A percentile compares a stretch with the other conserved stretches of the same genome.
phyloP scores from a whole-genome alignment of 2,797 vertebrate genomes.

The Strix occidentalis region DNA sequence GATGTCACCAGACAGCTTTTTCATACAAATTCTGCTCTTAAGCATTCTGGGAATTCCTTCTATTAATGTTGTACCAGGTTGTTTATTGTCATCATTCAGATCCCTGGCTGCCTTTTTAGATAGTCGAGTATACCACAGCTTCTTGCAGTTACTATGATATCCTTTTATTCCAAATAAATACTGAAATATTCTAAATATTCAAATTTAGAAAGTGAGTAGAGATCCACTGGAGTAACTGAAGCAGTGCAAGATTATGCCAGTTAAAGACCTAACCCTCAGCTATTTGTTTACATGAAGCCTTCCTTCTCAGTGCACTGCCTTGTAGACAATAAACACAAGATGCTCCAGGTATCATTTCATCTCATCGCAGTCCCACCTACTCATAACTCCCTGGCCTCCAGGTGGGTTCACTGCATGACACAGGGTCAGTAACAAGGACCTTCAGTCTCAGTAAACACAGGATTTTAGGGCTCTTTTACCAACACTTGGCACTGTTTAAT shows the following conservation, averaged over 20 bases:
- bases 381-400: neutral
- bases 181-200: neutral
- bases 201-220: neutral
- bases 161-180: neutral
- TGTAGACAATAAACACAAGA: neutral
- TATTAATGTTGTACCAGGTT: accelerated
- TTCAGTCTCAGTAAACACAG: neutral
- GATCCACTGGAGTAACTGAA: neutral
- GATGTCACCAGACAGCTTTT: neutral
- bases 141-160: accelerated
- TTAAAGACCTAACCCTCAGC: neutral
- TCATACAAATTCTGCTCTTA: neutral
- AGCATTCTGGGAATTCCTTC: neutral
- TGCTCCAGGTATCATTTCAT: neutral
- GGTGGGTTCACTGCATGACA: neutral
- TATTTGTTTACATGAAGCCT: neutral
- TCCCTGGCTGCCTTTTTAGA: neutral
- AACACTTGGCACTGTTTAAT: accelerated
- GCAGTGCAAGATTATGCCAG: neutral
- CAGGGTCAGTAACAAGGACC: neutral
- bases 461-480: neutral
- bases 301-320: neutral
- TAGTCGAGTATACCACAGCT: neutral
- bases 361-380: neutral
- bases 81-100: neutral